Conservation (phyloP, 2,888 invertebrate genomes). For the Harmothoe impar region DNA sequence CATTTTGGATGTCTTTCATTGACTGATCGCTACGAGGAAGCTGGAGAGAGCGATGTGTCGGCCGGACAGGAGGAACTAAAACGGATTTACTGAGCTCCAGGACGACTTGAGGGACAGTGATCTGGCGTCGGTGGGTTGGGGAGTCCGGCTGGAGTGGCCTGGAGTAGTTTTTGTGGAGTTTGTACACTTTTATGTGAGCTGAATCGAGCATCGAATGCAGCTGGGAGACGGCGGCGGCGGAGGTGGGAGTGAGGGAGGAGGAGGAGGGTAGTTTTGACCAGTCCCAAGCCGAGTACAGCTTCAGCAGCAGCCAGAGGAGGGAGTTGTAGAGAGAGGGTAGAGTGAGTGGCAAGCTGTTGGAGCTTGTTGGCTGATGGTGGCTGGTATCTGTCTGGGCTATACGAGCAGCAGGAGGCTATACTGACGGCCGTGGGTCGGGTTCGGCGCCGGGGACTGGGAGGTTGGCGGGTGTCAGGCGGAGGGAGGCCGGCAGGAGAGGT, state of each 20-base stretch:
- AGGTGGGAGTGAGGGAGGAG: not conserved
- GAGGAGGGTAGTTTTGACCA: conserved; percentile 19
- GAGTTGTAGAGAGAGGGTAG: not conserved
- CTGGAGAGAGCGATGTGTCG: conserved; percentile 46
- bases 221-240: too few species aligned
- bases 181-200: conserved; percentile 11
- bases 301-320: not conserved
- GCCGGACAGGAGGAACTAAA: not conserved
- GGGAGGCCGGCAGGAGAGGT: not conserved
- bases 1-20: conserved; percentile 60
- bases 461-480: not conserved
- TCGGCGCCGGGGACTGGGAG: not conserved
- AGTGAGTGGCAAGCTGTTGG: not conserved
- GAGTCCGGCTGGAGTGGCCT: not conserved
- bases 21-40: conserved; percentile 59
- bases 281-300: conserved; percentile 19
- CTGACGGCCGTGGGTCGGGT: not conserved
- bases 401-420: not conserved
- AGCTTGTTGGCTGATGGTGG: not conserved
- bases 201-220: not conserved
- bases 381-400: not conserved
- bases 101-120: not conserved
- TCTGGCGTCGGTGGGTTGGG: not conserved
- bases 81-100: not conserved
- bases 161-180: conserved; percentile 55